Conservation (phyloP, 2,113 vertebrate species). For the Pseudorasbora parva region DNA sequence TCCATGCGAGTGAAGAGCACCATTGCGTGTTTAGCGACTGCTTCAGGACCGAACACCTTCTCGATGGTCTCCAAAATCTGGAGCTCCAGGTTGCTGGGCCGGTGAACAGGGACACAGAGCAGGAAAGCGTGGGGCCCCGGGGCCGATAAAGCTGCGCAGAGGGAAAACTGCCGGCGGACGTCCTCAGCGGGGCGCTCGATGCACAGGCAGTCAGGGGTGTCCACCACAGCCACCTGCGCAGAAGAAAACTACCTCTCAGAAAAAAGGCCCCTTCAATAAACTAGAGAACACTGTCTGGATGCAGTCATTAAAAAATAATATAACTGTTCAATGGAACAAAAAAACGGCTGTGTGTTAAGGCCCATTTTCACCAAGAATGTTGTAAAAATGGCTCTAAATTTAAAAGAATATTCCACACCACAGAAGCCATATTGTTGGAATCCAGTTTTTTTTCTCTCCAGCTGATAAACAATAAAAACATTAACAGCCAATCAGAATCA, state of each 20-base stretch:
- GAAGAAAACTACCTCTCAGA: background rate
- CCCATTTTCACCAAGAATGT: too few relatives aligned
- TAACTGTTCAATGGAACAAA: background rate
- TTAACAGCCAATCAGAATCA: too few relatives aligned
- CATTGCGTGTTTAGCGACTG: conserved; percentile 62
- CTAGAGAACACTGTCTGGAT: too few relatives aligned
- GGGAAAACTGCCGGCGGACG: conserved; percentile 63
- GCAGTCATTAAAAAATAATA: background rate
- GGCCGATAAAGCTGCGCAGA: conserved; percentile 65
- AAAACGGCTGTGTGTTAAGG: background rate
- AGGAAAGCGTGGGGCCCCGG: conserved; percentile 76
- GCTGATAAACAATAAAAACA: too few relatives aligned
- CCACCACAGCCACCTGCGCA: conserved; percentile 68
- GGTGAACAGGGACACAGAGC: conserved; percentile 72
- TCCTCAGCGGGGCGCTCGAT: conserved; percentile 64
- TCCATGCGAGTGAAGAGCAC: conserved; percentile 76
- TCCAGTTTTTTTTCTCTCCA: too few relatives aligned
- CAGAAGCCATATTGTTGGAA: too few relatives aligned
- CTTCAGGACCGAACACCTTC: conserved; percentile 65
- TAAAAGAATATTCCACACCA: too few relatives aligned
- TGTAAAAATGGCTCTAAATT: too few relatives aligned
- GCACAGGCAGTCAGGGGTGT: conserved; percentile 72
- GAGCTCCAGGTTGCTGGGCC: conserved; percentile 59
- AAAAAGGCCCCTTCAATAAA: background rate
- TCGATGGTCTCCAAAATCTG: conserved; percentile 66